Evolutionary conservation across 92 coral and sea anemone species (phyloP), one percentile per base, ranked within the genome.

Genomic region (Palythoa grandiflora): DNA sequence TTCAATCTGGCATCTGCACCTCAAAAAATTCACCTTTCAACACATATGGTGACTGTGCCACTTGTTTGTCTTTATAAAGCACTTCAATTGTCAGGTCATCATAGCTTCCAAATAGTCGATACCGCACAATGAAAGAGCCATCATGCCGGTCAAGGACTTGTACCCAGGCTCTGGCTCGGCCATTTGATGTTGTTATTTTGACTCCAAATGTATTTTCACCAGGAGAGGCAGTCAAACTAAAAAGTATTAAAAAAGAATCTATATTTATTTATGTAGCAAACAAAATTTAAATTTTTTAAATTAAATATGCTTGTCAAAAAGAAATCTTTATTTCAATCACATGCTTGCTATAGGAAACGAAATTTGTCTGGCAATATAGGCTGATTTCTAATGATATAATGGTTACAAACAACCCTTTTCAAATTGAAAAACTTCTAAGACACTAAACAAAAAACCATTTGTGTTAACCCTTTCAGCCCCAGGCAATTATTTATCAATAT

Each of bases 121-220:
- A 97, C 28, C 98, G 92, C 17, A 95, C 97, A 88, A 97, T 91
- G 79, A 97, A 95, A 35, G 99, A 97, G 9, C 99, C 99, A 94
- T 97, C 99, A 53, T 91, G 95, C 51, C 98, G 75, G 90, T 97
- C 99, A 50, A 97, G 87, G 52, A 91, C 91, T 86, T 97, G 98
- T 1, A 96, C 93, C 98, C 98, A 95, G 75, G 89, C 95, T 71
- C 99, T 94, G 4, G 88, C 96, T 90, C 99, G 83, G 40, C 93
- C 98, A 37, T 89, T 83, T 38, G 95, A 89, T 39, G 84, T 81
- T 47, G 93, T 79, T 14, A 97, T 76, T 44, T 84, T 89, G 10
- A 97, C 83, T 52, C 93, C 94, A 94, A 95, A 97, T 2, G 98
- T 91, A n/a, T 94, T 88, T 57, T 94, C 95, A 12, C 99, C 99